Evolutionary conservation across 2,888 invertebrate species (phyloP).

Genomic region (Hyalella azteca): DNA sequence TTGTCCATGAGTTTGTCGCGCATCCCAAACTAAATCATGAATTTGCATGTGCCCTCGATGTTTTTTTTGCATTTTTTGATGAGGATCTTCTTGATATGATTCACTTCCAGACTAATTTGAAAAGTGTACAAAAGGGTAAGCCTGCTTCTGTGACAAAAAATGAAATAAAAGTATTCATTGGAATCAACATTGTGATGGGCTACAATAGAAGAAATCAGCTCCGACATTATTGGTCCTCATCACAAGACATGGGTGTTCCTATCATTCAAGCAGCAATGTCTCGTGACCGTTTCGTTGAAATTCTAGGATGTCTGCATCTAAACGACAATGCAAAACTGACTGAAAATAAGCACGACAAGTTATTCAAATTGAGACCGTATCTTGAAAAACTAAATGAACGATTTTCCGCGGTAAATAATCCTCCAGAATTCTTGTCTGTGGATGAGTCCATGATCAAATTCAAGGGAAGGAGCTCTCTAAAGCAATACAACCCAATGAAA

Average conservation of each 20-base stretch:
- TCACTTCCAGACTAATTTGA: slow-evolving; percentile 43
- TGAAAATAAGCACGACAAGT: slow-evolving; percentile 39
- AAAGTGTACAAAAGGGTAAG: slow-evolving; percentile 42
- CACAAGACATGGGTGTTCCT: slow-evolving; percentile 39
- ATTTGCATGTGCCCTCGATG: too few relatives aligned
- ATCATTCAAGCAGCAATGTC: slow-evolving; percentile 44
- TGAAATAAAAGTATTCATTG: slow-evolving; percentile 45
- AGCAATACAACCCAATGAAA: slow-evolving; percentile 60
- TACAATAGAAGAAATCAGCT: slow-evolving; percentile 41
- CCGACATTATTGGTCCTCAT: slow-evolving; percentile 39
- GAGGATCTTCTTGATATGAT: slow-evolving; percentile 31
- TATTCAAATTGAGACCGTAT: slow-evolving; percentile 42
- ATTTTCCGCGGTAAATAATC: background rate
- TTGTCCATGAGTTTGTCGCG: too few relatives aligned
- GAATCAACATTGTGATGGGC: slow-evolving; percentile 48
- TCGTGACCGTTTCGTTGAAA: slow-evolving; percentile 40
- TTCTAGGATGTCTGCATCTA: slow-evolving; percentile 45
- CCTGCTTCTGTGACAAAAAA: slow-evolving; percentile 35
- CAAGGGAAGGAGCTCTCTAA: slow-evolving; percentile 59
- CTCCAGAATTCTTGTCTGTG: slow-evolving; percentile 41
- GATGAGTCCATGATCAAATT: slow-evolving; percentile 60
- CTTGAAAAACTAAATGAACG: slow-evolving; percentile 39
- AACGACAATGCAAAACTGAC: slow-evolving; percentile 47
- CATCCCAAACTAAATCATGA: too few relatives aligned
- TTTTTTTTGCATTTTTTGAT: slow-evolving; percentile 44